Evolutionary conservation across 2,888 invertebrate genomes (phyloP).

Genomic region (Mesorhabditis spiculigera): DNA sequence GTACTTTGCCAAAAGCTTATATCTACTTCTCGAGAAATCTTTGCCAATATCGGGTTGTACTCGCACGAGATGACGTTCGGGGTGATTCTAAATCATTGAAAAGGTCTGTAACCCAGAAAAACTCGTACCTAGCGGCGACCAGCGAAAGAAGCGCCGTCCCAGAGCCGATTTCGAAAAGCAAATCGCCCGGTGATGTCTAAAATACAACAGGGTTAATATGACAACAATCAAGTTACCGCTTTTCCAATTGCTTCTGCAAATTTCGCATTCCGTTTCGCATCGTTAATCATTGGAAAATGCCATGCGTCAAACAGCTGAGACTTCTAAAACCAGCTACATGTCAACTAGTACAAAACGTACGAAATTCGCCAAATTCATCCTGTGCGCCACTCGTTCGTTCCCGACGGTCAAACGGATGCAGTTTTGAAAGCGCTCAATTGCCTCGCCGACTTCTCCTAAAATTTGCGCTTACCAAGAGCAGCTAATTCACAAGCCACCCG

Average conservation of each 20-base stretch:
- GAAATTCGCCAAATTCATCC: conserved; percentile 6
- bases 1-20: neutral
- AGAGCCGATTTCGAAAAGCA: conserved; percentile 32
- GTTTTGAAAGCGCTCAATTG: neutral
- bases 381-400: neutral
- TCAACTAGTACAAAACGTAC: neutral
- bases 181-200: conserved; percentile 12
- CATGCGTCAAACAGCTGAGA: conserved; percentile 2
- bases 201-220: neutral
- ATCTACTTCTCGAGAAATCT: conserved; percentile 5
- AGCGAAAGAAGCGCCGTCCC: conserved; percentile 31
- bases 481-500: no score
- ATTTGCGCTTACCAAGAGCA: neutral
- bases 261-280: neutral
- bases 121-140: conserved; percentile 20
- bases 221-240: neutral
- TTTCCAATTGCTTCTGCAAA: neutral
- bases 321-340: neutral
- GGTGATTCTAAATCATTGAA: neutral
- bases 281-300: conserved; percentile 1
- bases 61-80: neutral
- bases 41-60: neutral
- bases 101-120: neutral
- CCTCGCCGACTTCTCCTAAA: neutral
- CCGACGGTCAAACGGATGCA: neutral